A percentile compares a stretch with the other conserved stretches of the same genome.
Conservation (phyloP, 2,797 vertebrate species). For the Muscicapa striata region DNA sequence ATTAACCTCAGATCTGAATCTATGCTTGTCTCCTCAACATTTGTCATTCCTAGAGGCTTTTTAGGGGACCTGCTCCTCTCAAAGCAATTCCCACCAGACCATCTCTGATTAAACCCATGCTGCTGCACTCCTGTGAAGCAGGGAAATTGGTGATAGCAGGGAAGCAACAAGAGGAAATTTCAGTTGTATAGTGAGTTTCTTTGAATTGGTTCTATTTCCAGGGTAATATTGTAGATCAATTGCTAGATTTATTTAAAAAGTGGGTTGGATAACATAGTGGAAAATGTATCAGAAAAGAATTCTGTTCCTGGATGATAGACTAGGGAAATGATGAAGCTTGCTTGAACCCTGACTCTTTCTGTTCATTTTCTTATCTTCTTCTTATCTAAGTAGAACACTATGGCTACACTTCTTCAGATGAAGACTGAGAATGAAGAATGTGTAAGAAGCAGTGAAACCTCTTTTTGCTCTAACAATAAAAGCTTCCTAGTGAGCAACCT, state of each 20-base stretch:
- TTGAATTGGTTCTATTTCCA: background rate
- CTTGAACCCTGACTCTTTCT: background rate
- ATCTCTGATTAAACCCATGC: background rate
- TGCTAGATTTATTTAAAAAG: background rate
- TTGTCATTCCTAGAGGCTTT: background rate
- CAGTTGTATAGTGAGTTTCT: background rate
- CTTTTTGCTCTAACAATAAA: background rate
- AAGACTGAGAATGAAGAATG: background rate
- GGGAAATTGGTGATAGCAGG: background rate
- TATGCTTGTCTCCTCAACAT: background rate
- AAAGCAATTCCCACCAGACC: background rate
- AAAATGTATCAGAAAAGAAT: background rate
- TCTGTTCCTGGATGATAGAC: background rate
- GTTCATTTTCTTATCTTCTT: background rate
- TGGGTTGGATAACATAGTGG: background rate
- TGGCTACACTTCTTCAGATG: background rate
- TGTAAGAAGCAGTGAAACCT: background rate
- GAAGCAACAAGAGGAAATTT: background rate
- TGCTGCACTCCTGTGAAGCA: accelerated
- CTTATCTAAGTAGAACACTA: background rate
- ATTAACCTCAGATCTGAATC: background rate
- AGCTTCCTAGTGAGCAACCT: background rate
- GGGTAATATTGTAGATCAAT: background rate
- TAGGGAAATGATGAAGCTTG: background rate
- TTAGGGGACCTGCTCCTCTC: background rate